Percentiles rank a stretch among this genome's conserved stretches.
Evolutionary conservation across 1,140 invertebrate species (phyloP).

Genomic region (Diachasmimorpha longicaudata): DNA sequence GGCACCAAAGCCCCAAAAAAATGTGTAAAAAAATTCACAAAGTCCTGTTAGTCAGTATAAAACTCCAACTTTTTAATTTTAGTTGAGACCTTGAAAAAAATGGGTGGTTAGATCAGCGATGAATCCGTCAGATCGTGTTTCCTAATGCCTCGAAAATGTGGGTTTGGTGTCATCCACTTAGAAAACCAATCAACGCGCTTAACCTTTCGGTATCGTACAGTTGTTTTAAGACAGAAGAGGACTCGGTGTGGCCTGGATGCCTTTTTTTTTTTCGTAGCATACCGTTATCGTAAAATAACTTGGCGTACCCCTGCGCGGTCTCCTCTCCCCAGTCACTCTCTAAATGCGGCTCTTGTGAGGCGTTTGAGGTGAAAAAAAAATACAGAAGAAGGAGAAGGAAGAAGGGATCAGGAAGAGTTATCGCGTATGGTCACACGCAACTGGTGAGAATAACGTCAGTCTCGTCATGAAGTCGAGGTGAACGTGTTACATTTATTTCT

Average conservation of each 20-base stretch:
- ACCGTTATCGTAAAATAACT: constrained; percentile 49
- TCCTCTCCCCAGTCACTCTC: not conserved
- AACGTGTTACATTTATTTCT: not conserved
- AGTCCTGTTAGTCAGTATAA: too few relatives aligned
- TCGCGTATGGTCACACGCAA: not conserved
- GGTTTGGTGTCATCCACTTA: constrained; percentile 15
- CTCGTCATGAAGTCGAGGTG: not conserved
- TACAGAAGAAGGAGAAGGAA: not conserved
- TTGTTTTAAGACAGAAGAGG: constrained; percentile 18
- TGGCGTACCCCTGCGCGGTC: constrained; percentile 25
- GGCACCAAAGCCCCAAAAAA: too few relatives aligned
- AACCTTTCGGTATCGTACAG: constrained; percentile 17
- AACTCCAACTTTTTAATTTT: too few relatives aligned
- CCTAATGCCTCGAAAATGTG: constrained; percentile 1
- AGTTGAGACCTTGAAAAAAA: too few relatives aligned
- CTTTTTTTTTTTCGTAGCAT: constrained; percentile 49
- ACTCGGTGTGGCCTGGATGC: constrained; percentile 45
- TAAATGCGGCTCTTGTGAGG: not conserved
- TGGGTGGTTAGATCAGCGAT: too few relatives aligned
- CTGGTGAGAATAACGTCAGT: not conserved
- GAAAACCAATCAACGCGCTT: constrained; percentile 16
- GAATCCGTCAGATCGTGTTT: not conserved
- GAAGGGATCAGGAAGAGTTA: not conserved
- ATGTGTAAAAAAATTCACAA: too few relatives aligned
- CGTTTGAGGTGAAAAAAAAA: not conserved